Base-by-base conservation (phyloP, 1,140 invertebrate genomes). In the Aphidius ervi region DNA sequence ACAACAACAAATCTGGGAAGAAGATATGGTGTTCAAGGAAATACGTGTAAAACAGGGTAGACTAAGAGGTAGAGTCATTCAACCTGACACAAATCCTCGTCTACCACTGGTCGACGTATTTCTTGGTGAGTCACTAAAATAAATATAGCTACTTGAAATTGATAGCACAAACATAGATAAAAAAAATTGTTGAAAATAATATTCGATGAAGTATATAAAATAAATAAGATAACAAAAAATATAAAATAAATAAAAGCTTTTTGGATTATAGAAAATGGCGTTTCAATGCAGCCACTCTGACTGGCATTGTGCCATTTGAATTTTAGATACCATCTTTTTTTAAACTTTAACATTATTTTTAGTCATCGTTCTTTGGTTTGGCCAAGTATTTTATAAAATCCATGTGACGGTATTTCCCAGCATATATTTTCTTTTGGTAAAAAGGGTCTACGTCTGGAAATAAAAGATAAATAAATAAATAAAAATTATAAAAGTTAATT, bases 31-130 rank as follows among this genome's bases (percentile, higher is more conserved):
- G 23, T 75, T 72, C 10, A 74, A 73, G 39, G 78, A 79, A 47
- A 65, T 81, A 2, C 68, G 67, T 16, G 69, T 78, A 16, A 74
- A 78, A 31, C 73, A 81, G 46, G 79, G 79, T 4, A 66, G 70
- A 41, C 59, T 78, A 1, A 71, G 72, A 4, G 80, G 80, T 1
- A 62, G 67, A 16, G 68, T 81, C 6, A 67, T 74, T 0, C 68
- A 71, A 31, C 73, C 76, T 1, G 66, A 59, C 16, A 71, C 68
- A 5, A 73, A 63, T 60, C 61, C 69, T 6, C 66, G 72, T 5
- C 45, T 79, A 4, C 78, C 74, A 48, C 49, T 69, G 6, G 76
- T 81, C 47, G 79, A 81, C 58, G 71, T 78, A 40, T 80, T 74
- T 62, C 71, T 74, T 9, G 78, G 78, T 80, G 59, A 71, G 68